These are phyloP conservation scores for Drosophila kepulauana DNA, from an alignment of 1,140 invertebrate genomes.

Conservation along the genomic window DNA sequence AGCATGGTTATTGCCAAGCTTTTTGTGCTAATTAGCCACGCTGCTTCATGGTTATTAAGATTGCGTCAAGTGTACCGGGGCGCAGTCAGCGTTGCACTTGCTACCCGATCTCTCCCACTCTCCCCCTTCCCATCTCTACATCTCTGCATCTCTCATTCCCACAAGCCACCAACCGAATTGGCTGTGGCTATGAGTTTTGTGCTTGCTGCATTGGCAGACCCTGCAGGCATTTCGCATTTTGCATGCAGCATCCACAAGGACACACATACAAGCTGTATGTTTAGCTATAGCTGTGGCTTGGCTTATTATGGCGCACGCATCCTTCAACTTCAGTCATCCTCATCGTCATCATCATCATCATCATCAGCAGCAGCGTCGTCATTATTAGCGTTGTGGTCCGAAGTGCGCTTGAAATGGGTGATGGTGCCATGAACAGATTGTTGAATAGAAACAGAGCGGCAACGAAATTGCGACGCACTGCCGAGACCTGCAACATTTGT, in stretches of 20 bases:
- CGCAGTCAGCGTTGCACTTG: slow-evolving; percentile 41
- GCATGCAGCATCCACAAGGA: slow-evolving; percentile 71
- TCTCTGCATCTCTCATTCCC: background rate
- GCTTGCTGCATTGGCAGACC: slow-evolving; percentile 40
- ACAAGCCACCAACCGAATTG: slow-evolving; percentile 34
- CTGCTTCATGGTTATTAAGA: slow-evolving; percentile 85
- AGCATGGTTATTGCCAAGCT: slow-evolving; percentile 84
- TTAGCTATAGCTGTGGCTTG: slow-evolving; percentile 18
- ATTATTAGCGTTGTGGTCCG: slow-evolving; percentile 28
- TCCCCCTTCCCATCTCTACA: background rate
- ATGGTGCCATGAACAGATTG: slow-evolving; percentile 36
- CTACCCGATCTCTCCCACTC: slow-evolving; percentile 20
- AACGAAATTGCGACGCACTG: slow-evolving; percentile 13
- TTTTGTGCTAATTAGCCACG: slow-evolving; percentile 85
- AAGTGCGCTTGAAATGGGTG: slow-evolving; percentile 63
- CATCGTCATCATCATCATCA: slow-evolving; percentile 32
- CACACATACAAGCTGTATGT: slow-evolving; percentile 39
- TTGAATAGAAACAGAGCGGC: slow-evolving; percentile 27
- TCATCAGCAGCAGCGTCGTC: slow-evolving; percentile 11
- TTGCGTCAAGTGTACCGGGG: slow-evolving; percentile 81
- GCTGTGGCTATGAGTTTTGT: slow-evolving; percentile 21
- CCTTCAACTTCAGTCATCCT: slow-evolving; percentile 73
- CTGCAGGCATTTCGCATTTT: slow-evolving; percentile 72
- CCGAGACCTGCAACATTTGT: slow-evolving; percentile 16
- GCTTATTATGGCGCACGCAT: slow-evolving; percentile 81